Percentiles rank a stretch among this genome's conserved stretches.
Evolutionary conservation across 2,888 invertebrate genomes (phyloP).

Genomic region (Drosophila meridiana): DNA sequence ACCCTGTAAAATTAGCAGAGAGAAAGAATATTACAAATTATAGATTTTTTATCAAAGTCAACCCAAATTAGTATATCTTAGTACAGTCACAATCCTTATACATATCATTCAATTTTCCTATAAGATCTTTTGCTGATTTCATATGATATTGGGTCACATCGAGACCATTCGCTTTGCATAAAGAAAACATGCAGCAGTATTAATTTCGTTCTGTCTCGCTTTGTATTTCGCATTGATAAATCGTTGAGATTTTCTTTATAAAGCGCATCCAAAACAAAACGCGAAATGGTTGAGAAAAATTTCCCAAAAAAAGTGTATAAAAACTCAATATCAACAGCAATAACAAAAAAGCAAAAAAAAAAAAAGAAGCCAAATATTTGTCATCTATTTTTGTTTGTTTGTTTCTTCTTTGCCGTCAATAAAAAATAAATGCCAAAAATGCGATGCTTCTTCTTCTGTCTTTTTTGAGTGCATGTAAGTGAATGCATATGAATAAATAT

Average conservation of each 20-base stretch:
- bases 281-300: slow-evolving; percentile 47
- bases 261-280: slow-evolving; percentile 56
- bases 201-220: slow-evolving; percentile 11
- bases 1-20: background rate
- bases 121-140: background rate
- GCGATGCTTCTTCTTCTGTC: slow-evolving; percentile 1
- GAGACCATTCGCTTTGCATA: slow-evolving; percentile 56
- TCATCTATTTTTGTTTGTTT: slow-evolving; percentile 15
- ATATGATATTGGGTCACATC: background rate
- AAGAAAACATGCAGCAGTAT: slow-evolving; percentile 47
- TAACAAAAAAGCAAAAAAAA: slow-evolving; percentile 19
- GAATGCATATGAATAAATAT: slow-evolving; percentile 76
- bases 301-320: slow-evolving; percentile 34
- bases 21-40: background rate
- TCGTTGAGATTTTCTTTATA: slow-evolving; percentile 66
- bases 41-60: no score
- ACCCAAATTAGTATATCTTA: no score
- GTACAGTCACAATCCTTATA: background rate
- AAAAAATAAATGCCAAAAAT: slow-evolving; percentile 63
- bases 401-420: slow-evolving; percentile 41
- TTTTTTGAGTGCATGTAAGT: slow-evolving; percentile 57
- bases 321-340: slow-evolving; percentile 42
- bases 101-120: background rate
- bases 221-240: slow-evolving; percentile 61
- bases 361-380: slow-evolving; percentile 20